Evolutionary conservation across 2,797 vertebrate species (phyloP).

Genomic region (Chiloscyllium punctatum): DNA sequence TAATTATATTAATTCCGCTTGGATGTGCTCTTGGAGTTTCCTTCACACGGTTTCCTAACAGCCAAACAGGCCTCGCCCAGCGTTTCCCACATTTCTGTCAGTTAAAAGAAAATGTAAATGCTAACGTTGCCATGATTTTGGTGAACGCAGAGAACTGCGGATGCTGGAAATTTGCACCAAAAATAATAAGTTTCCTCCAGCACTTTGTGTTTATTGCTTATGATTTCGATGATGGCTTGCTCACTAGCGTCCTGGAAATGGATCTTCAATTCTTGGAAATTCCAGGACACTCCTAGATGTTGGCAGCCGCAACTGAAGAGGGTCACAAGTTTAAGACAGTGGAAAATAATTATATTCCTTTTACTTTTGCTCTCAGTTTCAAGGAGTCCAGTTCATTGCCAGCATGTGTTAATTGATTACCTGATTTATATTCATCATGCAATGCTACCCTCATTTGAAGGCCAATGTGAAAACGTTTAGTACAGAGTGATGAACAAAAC

Average conservation of each 20-base stretch:
- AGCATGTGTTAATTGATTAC: neutral
- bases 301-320: neutral
- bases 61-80: neutral
- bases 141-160: too few relatives aligned
- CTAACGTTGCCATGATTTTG: too few relatives aligned
- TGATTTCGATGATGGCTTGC: neutral
- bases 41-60: neutral
- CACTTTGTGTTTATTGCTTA: too few relatives aligned
- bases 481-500: neutral
- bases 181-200: too few relatives aligned
- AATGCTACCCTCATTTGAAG: neutral
- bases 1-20: neutral
- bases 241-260: neutral
- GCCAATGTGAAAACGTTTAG: neutral
- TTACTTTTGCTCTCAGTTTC: neutral
- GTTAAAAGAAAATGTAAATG: neutral
- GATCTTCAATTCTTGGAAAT: neutral
- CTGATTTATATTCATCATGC: neutral
- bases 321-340: neutral
- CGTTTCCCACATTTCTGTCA: neutral
- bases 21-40: neutral
- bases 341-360: neutral
- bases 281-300: neutral
- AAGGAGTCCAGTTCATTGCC: neutral
- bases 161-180: too few relatives aligned